Evolutionary conservation across 2,113 vertebrate species (phyloP).

Genomic region (Ptilonorhynchus violaceus): DNA sequence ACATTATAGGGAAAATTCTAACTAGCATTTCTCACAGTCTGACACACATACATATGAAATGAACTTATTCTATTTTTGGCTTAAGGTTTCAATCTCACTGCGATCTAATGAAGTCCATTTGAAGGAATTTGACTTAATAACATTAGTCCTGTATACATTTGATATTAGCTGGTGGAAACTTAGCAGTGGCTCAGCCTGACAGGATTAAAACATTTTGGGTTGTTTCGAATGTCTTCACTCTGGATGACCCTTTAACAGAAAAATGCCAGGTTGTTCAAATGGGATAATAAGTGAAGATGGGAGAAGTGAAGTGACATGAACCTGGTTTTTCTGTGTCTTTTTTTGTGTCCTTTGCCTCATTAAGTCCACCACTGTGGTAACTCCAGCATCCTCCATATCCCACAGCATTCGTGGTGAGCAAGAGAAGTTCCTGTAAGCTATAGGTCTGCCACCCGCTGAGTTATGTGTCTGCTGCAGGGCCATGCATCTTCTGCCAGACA

Average conservation of each 20-base stretch:
- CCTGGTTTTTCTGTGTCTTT: neutral
- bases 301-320: neutral
- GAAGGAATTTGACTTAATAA: neutral
- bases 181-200: neutral
- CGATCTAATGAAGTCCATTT: neutral
- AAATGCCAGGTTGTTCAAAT: neutral
- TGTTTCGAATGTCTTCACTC: neutral
- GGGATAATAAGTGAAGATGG: neutral
- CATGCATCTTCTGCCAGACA: neutral
- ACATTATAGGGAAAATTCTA: neutral
- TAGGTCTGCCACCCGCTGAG: neutral
- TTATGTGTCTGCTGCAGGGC: neutral
- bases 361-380: accelerated
- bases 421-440: neutral
- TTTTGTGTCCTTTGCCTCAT: neutral
- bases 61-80: neutral
- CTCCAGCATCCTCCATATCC: neutral
- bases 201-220: neutral
- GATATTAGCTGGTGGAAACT: neutral
- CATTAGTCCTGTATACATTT: neutral
- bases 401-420: neutral
- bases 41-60: neutral
- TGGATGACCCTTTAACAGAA: neutral
- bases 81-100: neutral
- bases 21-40: neutral